These are phyloP conservation scores for Eilema depressum DNA, from an alignment of 2,888 invertebrate genomes.

Conservation along the genomic window DNA sequence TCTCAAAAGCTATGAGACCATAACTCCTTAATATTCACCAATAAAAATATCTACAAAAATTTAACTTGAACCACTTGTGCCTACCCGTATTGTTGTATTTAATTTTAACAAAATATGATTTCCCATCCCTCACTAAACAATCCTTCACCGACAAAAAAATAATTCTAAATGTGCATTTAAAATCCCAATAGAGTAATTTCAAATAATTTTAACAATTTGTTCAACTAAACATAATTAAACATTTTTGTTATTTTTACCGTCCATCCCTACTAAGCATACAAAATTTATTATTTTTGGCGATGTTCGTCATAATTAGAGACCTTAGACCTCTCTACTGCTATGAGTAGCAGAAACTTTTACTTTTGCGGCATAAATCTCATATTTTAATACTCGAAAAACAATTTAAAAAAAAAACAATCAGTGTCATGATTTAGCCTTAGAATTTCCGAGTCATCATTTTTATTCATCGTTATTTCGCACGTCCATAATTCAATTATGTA, in stretches of 20 bases:
- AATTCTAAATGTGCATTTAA: background rate
- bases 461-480: background rate
- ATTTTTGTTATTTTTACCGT: background rate
- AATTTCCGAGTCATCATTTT: background rate
- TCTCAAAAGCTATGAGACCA: too few species aligned
- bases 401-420: background rate
- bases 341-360: too few species aligned
- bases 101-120: background rate
- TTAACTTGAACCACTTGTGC: too few species aligned
- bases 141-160: background rate
- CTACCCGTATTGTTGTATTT: too few species aligned
- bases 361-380: background rate
- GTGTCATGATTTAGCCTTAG: background rate
- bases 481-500: slow-evolving; percentile 20
- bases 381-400: background rate
- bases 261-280: background rate
- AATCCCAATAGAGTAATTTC: background rate
- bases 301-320: background rate
- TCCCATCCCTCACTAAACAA: background rate
- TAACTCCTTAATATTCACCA: too few species aligned
- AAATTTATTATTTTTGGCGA: background rate
- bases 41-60: too few species aligned
- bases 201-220: background rate
- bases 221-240: background rate
- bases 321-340: background rate